These are phyloP conservation scores for Pandion haliaetus DNA, from an alignment of 2,113 vertebrate species.

Conservation along the genomic window DNA sequence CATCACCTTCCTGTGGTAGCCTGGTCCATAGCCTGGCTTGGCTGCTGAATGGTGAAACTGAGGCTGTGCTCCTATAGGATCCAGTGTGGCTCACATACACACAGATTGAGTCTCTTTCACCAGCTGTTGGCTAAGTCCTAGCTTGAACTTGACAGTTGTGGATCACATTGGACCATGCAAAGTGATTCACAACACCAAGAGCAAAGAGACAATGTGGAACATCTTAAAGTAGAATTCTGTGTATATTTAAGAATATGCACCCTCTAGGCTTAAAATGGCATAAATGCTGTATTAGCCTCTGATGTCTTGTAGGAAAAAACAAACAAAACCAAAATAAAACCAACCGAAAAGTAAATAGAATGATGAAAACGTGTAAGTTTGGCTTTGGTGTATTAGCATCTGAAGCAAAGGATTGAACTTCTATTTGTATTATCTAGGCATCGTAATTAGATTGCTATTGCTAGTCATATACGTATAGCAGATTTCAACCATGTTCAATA, in stretches of 20 bases:
- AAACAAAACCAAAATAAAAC: background rate
- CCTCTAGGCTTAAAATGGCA: background rate
- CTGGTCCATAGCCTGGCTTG: background rate
- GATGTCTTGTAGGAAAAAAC: background rate
- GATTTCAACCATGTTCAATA: background rate
- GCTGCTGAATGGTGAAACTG: background rate
- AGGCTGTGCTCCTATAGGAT: background rate
- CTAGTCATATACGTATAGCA: background rate
- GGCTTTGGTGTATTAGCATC: background rate
- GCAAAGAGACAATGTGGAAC: background rate
- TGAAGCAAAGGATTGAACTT: background rate
- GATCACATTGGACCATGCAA: background rate
- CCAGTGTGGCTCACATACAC: rapidly evolving
- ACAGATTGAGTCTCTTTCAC: background rate
- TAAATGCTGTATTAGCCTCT: background rate
- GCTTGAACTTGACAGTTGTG: background rate
- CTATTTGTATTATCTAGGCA: background rate
- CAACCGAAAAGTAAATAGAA: background rate
- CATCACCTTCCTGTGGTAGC: background rate
- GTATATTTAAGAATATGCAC: background rate
- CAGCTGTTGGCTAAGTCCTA: background rate
- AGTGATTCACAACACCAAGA: background rate
- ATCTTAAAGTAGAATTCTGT: background rate
- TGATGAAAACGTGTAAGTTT: background rate
- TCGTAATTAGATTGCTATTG: background rate